A percentile compares a stretch with the other conserved stretches of the same genome.
Conservation (phyloP, 2,888 invertebrate species). For the Erebia palarica region DNA sequence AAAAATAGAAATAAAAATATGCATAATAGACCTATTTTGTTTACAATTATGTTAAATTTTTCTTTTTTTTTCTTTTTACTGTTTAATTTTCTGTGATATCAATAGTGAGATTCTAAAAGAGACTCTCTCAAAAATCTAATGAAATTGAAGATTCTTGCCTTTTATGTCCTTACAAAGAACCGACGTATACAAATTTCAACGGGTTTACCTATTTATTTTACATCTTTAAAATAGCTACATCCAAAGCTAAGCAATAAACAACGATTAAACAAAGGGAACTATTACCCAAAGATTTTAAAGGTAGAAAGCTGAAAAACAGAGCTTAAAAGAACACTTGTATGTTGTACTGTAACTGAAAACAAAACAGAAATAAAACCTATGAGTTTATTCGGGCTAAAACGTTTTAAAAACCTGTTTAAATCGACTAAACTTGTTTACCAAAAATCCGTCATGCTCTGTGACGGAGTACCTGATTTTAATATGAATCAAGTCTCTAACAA, state of each 20-base stretch:
- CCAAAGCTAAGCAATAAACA: neutral
- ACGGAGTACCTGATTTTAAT: conserved; percentile 45
- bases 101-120: too few relatives aligned
- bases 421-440: neutral
- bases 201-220: neutral
- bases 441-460: neutral
- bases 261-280: neutral
- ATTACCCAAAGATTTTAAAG: neutral
- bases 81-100: too few relatives aligned
- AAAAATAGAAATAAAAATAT: too few relatives aligned
- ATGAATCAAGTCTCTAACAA: conserved; percentile 56
- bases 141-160: neutral
- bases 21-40: too few relatives aligned
- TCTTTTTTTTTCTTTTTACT: too few relatives aligned
- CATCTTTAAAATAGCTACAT: neutral
- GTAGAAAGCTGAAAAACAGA: neutral
- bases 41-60: too few relatives aligned
- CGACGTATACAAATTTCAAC: neutral
- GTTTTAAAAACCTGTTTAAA: conserved; percentile 4
- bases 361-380: neutral
- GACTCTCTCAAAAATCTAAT: too few relatives aligned
- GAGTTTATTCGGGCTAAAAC: neutral
- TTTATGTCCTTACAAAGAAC: neutral
- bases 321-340: neutral
- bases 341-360: neutral